A percentile compares a stretch with the other conserved stretches of the same genome.
These are phyloP conservation scores for Ectemnius lituratus DNA, from an alignment of 2,888 invertebrate species.

Conservation along the genomic window DNA sequence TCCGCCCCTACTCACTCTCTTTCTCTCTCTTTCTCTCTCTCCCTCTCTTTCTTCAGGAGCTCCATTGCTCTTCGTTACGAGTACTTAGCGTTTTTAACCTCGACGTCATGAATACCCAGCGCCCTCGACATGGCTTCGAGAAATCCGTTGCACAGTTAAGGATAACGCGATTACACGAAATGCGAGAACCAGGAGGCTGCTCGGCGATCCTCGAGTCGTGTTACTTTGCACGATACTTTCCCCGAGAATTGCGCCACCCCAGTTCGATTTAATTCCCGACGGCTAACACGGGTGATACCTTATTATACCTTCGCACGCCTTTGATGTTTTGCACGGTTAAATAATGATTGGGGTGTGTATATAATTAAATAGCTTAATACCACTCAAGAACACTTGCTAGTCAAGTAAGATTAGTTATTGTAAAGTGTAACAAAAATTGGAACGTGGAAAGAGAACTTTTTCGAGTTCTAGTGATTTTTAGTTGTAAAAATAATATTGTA, in stretches of 20 bases:
- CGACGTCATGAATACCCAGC: slow-evolving; percentile 18
- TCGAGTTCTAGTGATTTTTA: too few species aligned
- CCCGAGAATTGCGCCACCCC: neutral
- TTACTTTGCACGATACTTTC: neutral
- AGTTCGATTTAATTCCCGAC: neutral
- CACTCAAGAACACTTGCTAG: too few species aligned
- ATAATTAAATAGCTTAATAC: too few species aligned
- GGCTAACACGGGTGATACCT: too few species aligned
- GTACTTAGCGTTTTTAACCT: slow-evolving; percentile 25
- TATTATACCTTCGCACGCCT: too few species aligned
- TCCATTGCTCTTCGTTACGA: slow-evolving; percentile 15
- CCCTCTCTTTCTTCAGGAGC: neutral
- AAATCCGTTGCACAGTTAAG: slow-evolving; percentile 20
- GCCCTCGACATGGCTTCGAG: slow-evolving; percentile 6
- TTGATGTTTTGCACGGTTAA: too few species aligned
- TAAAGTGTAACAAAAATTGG: too few species aligned
- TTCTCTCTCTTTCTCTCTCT: slow-evolving; percentile 24
- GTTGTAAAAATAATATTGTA: too few species aligned
- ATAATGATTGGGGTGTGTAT: too few species aligned
- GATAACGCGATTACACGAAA: slow-evolving; percentile 2
- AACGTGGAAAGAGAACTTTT: too few species aligned
- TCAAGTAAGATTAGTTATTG: too few species aligned
- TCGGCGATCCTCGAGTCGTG: neutral
- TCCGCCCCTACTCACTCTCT: too few species aligned
- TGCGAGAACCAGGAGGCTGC: neutral